Base-by-base conservation (phyloP, 2,888 invertebrate genomes). In the Caenorhabditis wallacei region DNA sequence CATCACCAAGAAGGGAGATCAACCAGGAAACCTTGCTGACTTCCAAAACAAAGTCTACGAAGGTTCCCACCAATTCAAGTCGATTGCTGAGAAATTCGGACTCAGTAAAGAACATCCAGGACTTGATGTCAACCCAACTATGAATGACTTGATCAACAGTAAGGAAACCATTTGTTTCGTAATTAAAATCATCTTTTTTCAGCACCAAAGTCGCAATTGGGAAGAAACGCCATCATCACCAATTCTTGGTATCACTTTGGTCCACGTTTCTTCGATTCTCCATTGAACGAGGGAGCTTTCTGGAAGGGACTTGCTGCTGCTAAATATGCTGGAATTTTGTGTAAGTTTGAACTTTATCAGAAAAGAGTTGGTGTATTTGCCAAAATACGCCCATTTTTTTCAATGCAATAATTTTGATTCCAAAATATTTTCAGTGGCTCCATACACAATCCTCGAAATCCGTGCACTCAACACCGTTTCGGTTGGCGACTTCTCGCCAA, bases 41-140 rank as follows among this genome's bases (percentile, higher is more conserved):
- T 90, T 88, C 82, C 90, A 90, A 61, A 74, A 89, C 3, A 90
- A 90, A 74, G 90, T 91, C 37, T 87, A 87, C 69, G 74, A 87
- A 70, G 82, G 74, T 22, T 88, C 89, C 4, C 80, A 80, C 16
- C 91, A 91, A 71, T 91, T 89, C 85, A 90, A 91, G 76, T 82
- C 88, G 24, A 89, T 91, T 40, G 87, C 88, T 20, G 88, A 87
- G 57, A 89, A 89, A 66, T 91, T 85, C 74, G 84, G 86, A 16
- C 71, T 91, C 22, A 88, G 88, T 72, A 84, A 85, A 51, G 91
- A 91, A 54, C 91, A 91, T 84, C 91, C 91, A 35, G 91, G 91
- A 61, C 78, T 91, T 24, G 87, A 66, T 37, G 88, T 91, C 20
- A 87, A 76, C 63, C 91, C 91, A 16, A 70, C 82, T 13, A 68